Percentiles rank a stretch among this genome's conserved stretches.
Conservation (phyloP, 2,797 vertebrate species). For the Poeciliopsis infans region DNA sequence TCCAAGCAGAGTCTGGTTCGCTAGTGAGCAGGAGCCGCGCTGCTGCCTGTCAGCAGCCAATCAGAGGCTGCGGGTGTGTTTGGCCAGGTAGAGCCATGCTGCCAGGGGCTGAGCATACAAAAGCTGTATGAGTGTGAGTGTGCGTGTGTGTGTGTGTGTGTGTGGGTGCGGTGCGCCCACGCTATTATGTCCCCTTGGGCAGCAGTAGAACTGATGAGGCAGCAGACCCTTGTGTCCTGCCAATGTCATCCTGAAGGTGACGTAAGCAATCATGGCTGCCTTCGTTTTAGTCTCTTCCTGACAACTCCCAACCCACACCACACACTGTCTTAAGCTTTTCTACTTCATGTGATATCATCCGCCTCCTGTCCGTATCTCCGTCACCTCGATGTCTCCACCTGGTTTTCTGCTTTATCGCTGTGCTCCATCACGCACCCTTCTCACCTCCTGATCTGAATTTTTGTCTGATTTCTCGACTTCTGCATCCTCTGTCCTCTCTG, state of each 20-base stretch:
- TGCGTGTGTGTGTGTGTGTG: not conserved
- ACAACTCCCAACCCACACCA: constrained; percentile 48
- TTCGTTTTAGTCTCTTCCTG: constrained; percentile 30
- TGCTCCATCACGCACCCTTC: constrained; percentile 11
- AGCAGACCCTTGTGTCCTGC: constrained; percentile 80
- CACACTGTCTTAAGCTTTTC: constrained; percentile 28
- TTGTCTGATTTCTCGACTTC: constrained; percentile 7
- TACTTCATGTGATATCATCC: constrained; percentile 35
- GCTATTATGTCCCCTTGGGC: constrained; percentile 75
- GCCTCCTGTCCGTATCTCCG: constrained; percentile 7
- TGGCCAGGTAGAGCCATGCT: constrained; percentile 74
- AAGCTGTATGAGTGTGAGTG: constrained; percentile 5
- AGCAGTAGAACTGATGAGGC: constrained; percentile 81
- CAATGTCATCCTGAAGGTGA: constrained; percentile 83
- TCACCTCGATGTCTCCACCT: constrained; percentile 34
- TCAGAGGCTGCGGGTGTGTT: constrained; percentile 72
- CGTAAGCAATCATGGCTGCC: constrained; percentile 68
- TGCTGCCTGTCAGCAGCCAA: constrained; percentile 69
- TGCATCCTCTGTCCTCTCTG: constrained; percentile 45
- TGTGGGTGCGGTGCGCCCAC: constrained; percentile 20
- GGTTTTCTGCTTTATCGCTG: constrained; percentile 20
- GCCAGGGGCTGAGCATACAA: constrained; percentile 46
- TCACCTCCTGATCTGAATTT: constrained; percentile 31
- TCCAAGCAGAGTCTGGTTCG: constrained; percentile 79
- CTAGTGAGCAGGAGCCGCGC: constrained; percentile 65